Evolutionary conservation across 2,113 vertebrate genomes (phyloP).

Genomic region (Mus musculus): GRCm39 chr17:94112501-94113000

Average conservation of each 20-base stretch:
- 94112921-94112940: not conserved
- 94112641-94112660: not conserved
- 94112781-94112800: constrained; percentile 4
- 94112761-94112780: not conserved
- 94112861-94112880: not conserved
- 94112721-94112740: not conserved
- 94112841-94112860: not conserved
- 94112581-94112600: not conserved
- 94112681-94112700: not conserved
- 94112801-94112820: not conserved
- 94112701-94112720: not conserved
- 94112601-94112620: not conserved
- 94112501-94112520: not conserved
- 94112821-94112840: not conserved
- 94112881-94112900: not conserved
- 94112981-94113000: not conserved
- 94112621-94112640: not conserved
- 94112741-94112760: not conserved
- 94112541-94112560: not conserved
- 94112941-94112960: not conserved
- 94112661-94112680: not conserved
- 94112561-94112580: not conserved
- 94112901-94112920: not conserved
- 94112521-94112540: not conserved
- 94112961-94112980: not conserved